Evolutionary conservation across 2,797 vertebrate species (phyloP).

Genomic region (Liasis olivaceus): DNA sequence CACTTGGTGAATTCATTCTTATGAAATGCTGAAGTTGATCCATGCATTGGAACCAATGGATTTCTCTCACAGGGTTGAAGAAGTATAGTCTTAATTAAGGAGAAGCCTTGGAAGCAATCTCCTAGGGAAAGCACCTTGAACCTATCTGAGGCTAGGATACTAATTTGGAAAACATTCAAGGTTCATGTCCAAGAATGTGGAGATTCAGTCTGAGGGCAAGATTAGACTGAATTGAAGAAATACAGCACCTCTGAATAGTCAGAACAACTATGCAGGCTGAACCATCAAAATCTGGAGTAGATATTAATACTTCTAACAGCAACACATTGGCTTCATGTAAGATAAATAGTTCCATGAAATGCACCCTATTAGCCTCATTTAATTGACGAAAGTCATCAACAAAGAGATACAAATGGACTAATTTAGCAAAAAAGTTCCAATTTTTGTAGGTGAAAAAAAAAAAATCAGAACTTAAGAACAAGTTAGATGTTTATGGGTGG

Average conservation of each 20-base stretch:
- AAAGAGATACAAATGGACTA: background rate
- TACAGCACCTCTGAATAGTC: background rate
- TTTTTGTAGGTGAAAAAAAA: background rate
- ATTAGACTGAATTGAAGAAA: background rate
- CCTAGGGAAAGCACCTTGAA: background rate
- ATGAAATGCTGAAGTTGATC: background rate
- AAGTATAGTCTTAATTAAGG: background rate
- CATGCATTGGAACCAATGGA: background rate
- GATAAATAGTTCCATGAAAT: background rate
- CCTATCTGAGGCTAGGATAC: background rate
- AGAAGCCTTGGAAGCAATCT: background rate
- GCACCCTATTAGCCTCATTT: background rate
- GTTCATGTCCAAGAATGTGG: background rate
- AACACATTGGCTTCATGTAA: background rate
- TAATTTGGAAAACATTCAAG: background rate
- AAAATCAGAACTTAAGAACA: background rate
- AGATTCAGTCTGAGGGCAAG: background rate
- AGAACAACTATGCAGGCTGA: background rate
- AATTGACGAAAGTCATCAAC: slow-evolving; percentile 8
- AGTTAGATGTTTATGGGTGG: background rate
- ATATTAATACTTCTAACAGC: background rate
- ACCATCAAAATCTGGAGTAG: background rate
- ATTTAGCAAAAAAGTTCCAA: slow-evolving; percentile 7
- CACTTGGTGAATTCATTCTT: slow-evolving; percentile 32
- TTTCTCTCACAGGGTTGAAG: background rate